phyloP scores from a whole-genome alignment of 2,888 invertebrate species.

The Epinotia bilunana region DNA sequence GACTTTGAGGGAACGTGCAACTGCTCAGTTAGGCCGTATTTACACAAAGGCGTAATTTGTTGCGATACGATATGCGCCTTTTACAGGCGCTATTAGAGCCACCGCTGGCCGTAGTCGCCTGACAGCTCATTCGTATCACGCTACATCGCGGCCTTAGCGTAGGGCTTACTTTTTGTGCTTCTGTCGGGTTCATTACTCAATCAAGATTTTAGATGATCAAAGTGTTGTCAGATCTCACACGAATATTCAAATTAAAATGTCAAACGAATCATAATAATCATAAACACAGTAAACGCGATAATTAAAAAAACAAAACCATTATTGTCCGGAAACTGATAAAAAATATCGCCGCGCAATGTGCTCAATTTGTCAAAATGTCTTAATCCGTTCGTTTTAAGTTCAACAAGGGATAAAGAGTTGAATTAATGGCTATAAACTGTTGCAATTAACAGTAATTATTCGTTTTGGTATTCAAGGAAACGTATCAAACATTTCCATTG shows the following conservation, averaged over 20 bases:
- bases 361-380: conserved; percentile 45
- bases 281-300: conserved; percentile 15
- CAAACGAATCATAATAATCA: conserved; percentile 14
- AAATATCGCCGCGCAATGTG: conserved; percentile 32
- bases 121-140: too few relatives aligned
- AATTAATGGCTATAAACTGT: conserved; percentile 38
- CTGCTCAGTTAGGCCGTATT: too few relatives aligned
- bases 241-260: conserved; percentile 4
- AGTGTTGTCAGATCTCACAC: background rate
- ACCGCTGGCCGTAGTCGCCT: too few relatives aligned
- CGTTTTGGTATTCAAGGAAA: conserved; percentile 38
- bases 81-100: too few relatives aligned
- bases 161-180: background rate
- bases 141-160: background rate
- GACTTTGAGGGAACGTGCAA: too few relatives aligned
- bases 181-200: background rate
- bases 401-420: conserved; percentile 39
- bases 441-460: conserved; percentile 38
- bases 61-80: too few relatives aligned
- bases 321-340: conserved; percentile 27
- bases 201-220: background rate
- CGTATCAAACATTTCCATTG: conserved; percentile 36
- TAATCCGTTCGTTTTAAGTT: conserved; percentile 36
- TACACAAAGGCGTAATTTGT: too few relatives aligned
- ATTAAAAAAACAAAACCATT: conserved; percentile 15